Evolutionary conservation across 1,140 invertebrate genomes (phyloP), one percentile per base, ranked within the genome.

Genomic region (Homalodisca vitripennis): DNA sequence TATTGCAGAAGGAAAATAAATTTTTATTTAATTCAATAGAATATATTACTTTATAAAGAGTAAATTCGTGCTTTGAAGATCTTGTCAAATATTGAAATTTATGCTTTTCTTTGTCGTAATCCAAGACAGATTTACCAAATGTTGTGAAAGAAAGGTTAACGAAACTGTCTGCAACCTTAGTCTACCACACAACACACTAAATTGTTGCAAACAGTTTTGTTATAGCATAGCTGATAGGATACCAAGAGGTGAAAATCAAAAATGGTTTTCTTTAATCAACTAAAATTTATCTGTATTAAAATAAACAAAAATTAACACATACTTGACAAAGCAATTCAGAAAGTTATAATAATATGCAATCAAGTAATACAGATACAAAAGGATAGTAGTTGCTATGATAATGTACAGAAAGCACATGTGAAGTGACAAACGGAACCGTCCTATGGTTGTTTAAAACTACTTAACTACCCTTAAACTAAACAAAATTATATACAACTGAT

Each of bases 261-360:
- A 10, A 51, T 51, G 48, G 48, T 51, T 51, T 20, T 51, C 22
- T 6, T 51, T 51, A 20, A 51, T n/a, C 48, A 51, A 51, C 48
- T 51, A 51, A 51, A 10, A 51, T 51, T 51, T 51, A 51, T 51
- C 48, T 51, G n/a, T 51, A 51, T 51, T 51, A 3, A 51, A 51
- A 14, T 20, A 51, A 6, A 51, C 22, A 51, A 51, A n/a, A n/a
- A n/a, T n/a, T n/a, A n/a, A n/a, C n/a, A n/a, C n/a, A n/a, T 20
- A 51, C 22, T 14, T 20, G 14, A 51, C 3, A 51, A 51, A 22
- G 14, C 17, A 51, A 51, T 20, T 20, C 3, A 51, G 22, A 51
- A 3, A 22, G 6, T 51, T 10, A 20, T 20, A 20, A 22, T 10
- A 51, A 51, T 51, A 51, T 51, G 48, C 48, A 51, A 20, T 51